A percentile compares a stretch with the other conserved stretches of the same genome.
These are phyloP conservation scores for Sebastes cheni DNA, from an alignment of 2,797 vertebrate species.

Conservation along the genomic window DNA sequence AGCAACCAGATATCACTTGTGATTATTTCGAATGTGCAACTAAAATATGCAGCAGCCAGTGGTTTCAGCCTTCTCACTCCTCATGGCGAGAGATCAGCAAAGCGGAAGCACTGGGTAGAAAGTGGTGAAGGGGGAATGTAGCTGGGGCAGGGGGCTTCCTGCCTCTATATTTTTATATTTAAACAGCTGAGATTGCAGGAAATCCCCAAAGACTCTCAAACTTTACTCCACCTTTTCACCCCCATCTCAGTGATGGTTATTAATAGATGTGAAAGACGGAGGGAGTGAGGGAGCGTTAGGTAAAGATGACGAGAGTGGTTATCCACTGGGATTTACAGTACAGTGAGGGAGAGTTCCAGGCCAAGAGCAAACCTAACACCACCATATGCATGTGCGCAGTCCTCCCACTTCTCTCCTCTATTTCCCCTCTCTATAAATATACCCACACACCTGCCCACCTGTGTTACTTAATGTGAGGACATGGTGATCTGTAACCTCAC, in stretches of 20 bases:
- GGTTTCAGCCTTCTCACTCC: not conserved
- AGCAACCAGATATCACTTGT: not conserved
- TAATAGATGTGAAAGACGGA: slow-evolving; percentile 50
- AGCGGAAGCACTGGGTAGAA: not conserved
- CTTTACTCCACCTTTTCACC: slow-evolving; percentile 45
- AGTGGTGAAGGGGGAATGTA: not conserved
- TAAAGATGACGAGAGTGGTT: slow-evolving; percentile 9
- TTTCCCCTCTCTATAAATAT: slow-evolving; percentile 11
- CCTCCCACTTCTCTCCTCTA: not conserved
- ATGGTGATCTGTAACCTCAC: not conserved
- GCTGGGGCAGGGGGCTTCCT: not conserved
- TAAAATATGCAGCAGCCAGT: slow-evolving; percentile 20
- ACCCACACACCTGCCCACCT: not conserved
- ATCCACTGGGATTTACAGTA: slow-evolving; percentile 27
- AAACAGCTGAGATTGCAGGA: slow-evolving; percentile 57
- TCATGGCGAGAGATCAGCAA: not conserved
- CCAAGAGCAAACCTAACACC: not conserved
- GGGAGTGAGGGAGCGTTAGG: not conserved
- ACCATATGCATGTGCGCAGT: not conserved
- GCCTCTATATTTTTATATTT: slow-evolving; percentile 46
- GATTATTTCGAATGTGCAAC: slow-evolving; percentile 8
- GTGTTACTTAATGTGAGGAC: not conserved
- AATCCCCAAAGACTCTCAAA: slow-evolving; percentile 43
- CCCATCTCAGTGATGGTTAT: slow-evolving; percentile 30
- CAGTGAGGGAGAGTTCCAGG: slow-evolving; percentile 35